Evolutionary conservation across 2,888 invertebrate genomes (phyloP).

Genomic region (Cheilosia impressa): DNA sequence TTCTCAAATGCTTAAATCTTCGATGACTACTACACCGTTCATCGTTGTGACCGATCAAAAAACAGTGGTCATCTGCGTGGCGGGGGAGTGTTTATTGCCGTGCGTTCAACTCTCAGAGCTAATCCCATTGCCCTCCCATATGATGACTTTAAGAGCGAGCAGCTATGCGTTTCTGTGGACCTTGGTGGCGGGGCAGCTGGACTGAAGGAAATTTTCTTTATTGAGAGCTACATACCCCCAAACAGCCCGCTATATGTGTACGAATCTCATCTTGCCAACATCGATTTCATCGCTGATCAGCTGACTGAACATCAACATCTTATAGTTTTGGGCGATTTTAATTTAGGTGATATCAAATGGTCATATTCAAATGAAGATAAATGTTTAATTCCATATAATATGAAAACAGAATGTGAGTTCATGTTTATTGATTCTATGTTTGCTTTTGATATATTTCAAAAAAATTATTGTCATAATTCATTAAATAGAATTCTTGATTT

Average conservation of each 20-base stretch:
- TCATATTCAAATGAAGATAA: too few relatives aligned
- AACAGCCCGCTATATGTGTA: not conserved
- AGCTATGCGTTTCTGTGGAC: slow-evolving; percentile 14
- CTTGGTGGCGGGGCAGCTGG: not conserved
- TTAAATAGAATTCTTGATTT: slow-evolving; percentile 20
- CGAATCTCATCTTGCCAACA: too few relatives aligned
- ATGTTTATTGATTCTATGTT: too few relatives aligned
- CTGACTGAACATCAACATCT: too few relatives aligned
- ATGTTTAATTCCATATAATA: too few relatives aligned
- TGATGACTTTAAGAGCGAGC: slow-evolving; percentile 11
- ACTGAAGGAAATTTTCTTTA: not conserved
- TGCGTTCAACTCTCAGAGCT: not conserved
- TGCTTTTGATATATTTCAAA: not conserved
- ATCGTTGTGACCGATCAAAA: slow-evolving; percentile 8
- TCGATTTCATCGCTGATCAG: too few relatives aligned
- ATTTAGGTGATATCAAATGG: too few relatives aligned
- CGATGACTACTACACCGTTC: slow-evolving; percentile 11
- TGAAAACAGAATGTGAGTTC: too few relatives aligned
- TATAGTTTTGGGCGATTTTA: too few relatives aligned
- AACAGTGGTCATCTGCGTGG: not conserved
- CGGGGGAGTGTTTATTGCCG: slow-evolving; percentile 17
- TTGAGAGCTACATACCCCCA: slow-evolving; percentile 21
- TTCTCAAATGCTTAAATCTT: slow-evolving; percentile 2
- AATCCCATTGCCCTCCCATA: not conserved
- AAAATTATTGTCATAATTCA: slow-evolving; percentile 16